These are phyloP conservation scores for Eclectus roratus DNA, from an alignment of 2,113 vertebrate genomes.

Conservation along the genomic window DNA sequence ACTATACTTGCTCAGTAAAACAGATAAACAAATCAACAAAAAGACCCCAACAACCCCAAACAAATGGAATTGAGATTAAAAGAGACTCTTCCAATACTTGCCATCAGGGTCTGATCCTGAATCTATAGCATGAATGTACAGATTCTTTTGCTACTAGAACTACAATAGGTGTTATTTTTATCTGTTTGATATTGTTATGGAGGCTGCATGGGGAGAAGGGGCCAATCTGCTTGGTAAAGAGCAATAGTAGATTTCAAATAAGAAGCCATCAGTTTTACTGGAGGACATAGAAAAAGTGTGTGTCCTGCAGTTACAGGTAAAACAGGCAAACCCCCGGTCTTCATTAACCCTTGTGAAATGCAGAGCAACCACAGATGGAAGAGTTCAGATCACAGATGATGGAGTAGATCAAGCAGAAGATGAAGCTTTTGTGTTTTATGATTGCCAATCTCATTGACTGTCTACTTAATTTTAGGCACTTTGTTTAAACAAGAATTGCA, in stretches of 20 bases:
- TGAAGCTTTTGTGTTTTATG: neutral
- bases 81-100: neutral
- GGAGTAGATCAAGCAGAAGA: neutral
- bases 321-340: neutral
- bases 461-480: neutral
- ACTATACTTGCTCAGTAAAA: neutral
- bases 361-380: neutral
- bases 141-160: neutral
- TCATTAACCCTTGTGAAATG: neutral
- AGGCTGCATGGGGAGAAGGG: neutral
- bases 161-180: neutral
- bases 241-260: neutral
- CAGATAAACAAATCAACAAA: neutral
- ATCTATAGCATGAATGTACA: neutral
- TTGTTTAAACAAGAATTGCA: neutral
- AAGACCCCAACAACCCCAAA: neutral
- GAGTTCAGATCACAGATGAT: neutral
- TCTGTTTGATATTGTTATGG: neutral
- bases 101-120: neutral
- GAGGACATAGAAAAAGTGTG: neutral
- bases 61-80: neutral
- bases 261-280: neutral
- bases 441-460: neutral
- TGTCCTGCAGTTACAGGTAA: neutral
- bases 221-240: neutral